These are phyloP conservation scores for Puffinus mauretanicus DNA, from an alignment of 2,113 vertebrate species.

Conservation along the genomic window DNA sequence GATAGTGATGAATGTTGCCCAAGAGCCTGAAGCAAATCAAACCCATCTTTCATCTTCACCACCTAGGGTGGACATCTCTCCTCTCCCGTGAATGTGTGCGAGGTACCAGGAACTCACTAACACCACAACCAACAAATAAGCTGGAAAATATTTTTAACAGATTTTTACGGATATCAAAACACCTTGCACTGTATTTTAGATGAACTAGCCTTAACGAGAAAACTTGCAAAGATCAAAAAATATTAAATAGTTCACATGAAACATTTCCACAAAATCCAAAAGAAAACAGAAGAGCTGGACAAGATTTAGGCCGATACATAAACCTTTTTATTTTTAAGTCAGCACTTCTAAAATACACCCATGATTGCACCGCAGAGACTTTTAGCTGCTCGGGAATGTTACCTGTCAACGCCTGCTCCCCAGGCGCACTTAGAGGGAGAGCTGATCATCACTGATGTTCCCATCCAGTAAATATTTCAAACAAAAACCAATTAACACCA, in stretches of 20 bases:
- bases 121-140: neutral
- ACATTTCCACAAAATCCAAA: neutral
- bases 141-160: neutral
- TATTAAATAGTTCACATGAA: neutral
- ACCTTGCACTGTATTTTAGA: fast-evolving
- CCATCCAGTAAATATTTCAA: slow-evolving; percentile 55
- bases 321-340: neutral
- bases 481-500: slow-evolving; percentile 41
- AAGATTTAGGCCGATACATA: neutral
- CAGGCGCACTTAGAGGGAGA: neutral
- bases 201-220: fast-evolving
- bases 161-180: neutral
- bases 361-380: neutral
- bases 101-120: neutral
- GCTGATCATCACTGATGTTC: neutral
- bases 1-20: neutral
- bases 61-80: neutral
- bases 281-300: neutral
- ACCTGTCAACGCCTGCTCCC: slow-evolving; percentile 7
- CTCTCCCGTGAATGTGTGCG: fast-evolving
- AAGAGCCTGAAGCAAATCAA: neutral
- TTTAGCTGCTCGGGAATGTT: slow-evolving; percentile 1
- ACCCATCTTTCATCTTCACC: neutral
- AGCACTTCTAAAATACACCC: slow-evolving; percentile 2
- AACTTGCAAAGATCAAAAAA: neutral